A percentile compares a stretch with the other conserved stretches of the same genome.
phyloP scores from a whole-genome alignment of 37 sponge, comb jelly and placozoan genomes.

The Ephydatia muelleri region DNA sequence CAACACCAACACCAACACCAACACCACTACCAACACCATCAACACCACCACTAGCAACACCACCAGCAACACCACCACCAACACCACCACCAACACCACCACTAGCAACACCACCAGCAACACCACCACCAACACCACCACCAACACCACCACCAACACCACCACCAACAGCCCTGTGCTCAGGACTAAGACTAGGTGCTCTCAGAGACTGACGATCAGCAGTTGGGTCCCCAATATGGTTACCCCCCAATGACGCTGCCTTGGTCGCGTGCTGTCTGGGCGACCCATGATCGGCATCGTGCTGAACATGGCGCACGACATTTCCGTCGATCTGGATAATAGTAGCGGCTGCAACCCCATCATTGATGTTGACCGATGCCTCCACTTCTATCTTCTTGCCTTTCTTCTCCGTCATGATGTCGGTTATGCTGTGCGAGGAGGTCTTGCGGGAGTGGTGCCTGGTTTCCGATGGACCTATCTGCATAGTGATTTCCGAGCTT shows the following conservation, averaged over 20 bases:
- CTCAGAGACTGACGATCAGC: background rate
- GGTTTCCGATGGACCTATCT: background rate
- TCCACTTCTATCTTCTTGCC: constrained; percentile 15
- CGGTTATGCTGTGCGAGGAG: background rate
- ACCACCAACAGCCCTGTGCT: background rate
- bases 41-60: no score
- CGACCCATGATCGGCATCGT: background rate
- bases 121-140: no score
- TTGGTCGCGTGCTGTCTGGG: background rate
- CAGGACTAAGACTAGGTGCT: background rate
- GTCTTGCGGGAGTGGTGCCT: background rate
- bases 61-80: no score
- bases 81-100: no score
- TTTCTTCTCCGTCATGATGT: background rate
- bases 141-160: no score
- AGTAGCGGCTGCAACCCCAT: background rate
- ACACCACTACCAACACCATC: no score
- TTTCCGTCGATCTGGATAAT: background rate
- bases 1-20: no score
- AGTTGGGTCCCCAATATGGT: background rate
- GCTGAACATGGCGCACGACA: background rate
- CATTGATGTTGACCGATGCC: constrained; percentile 3
- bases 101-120: no score
- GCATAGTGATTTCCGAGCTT: background rate
- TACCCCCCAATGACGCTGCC: background rate